A percentile compares a stretch with the other conserved stretches of the same genome.
Evolutionary conservation across 2,797 vertebrate genomes (phyloP).

Genomic region (Syngnathus acus): DNA sequence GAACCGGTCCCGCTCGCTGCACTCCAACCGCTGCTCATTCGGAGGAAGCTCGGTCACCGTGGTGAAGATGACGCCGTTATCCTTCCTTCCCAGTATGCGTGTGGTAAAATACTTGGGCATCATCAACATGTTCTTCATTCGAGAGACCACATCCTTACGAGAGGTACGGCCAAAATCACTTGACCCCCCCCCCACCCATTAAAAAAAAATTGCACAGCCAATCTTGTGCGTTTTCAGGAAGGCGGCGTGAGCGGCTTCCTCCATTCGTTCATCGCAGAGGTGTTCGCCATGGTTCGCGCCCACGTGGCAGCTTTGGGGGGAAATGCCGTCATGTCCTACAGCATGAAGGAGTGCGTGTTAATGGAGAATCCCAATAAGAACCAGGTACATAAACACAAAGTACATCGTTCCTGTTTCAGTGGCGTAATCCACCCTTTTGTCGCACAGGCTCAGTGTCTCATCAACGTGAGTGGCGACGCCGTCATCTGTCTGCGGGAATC

Average conservation of each 20-base stretch:
- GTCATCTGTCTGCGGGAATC: constrained; percentile 87
- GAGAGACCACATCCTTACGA: constrained; percentile 93
- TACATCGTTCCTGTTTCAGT: not conserved
- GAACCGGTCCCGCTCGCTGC: constrained; percentile 78
- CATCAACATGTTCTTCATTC: constrained; percentile 99
- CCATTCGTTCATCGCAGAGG: constrained; percentile 92
- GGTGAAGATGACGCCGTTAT: constrained; percentile 97
- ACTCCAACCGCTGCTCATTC: constrained; percentile 72
- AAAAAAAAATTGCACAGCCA: not conserved
- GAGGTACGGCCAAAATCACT: constrained; percentile 72
- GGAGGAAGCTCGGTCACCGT: constrained; percentile 78
- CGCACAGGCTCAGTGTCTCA: constrained; percentile 91
- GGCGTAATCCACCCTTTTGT: constrained; percentile 3
- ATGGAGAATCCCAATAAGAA: constrained; percentile 99
- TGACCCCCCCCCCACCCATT: too few species aligned
- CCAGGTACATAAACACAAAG: constrained; percentile 73
- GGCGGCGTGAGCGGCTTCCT: constrained; percentile 97
- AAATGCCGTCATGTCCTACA: constrained; percentile 95
- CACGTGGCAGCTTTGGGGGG: constrained; percentile 96
- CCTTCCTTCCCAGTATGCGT: constrained; percentile 90
- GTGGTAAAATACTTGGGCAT: constrained; percentile 96
- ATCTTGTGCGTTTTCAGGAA: constrained; percentile 66
- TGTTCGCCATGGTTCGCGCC: constrained; percentile 96
- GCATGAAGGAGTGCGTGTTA: constrained; percentile 97
- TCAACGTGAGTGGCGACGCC: constrained; percentile 94